These are phyloP conservation scores for Eristalis pertinax DNA, from an alignment of 2,888 invertebrate genomes.

Conservation along the genomic window DNA sequence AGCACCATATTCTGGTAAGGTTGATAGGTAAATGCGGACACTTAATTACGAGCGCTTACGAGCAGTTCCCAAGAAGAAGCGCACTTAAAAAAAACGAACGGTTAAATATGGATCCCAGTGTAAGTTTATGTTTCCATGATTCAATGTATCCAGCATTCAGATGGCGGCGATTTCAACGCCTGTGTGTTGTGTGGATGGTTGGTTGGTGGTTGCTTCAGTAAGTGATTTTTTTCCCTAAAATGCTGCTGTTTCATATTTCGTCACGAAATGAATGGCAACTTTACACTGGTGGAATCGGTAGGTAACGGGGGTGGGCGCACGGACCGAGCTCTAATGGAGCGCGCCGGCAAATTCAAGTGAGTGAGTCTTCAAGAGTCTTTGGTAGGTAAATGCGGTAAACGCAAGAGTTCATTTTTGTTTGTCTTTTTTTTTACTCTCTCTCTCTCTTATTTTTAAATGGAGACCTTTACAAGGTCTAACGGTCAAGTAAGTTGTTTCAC, in stretches of 20 bases:
- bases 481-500: conserved; percentile 51
- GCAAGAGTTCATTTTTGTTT: conserved; percentile 1
- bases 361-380: background rate
- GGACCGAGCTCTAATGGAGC: background rate
- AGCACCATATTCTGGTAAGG: background rate
- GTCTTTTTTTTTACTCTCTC: no score
- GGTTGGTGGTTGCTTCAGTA: conserved; percentile 45
- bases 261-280: background rate
- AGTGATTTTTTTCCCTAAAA: conserved; percentile 52
- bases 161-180: conserved; percentile 1
- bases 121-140: conserved; percentile 44
- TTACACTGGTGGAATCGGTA: conserved; percentile 45
- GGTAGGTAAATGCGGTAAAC: conserved; percentile 6
- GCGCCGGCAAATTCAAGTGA: conserved; percentile 11
- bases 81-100: background rate
- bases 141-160: conserved; percentile 27
- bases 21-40: background rate
- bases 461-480: conserved; percentile 1
- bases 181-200: conserved; percentile 7
- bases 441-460: background rate
- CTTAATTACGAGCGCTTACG: background rate
- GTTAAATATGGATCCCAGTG: conserved; percentile 36
- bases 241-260: conserved; percentile 26
- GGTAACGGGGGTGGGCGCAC: conserved; percentile 46
- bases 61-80: background rate